Evolutionary conservation across 2,797 vertebrate genomes (phyloP).

Genomic region (Cuculus canorus): DNA sequence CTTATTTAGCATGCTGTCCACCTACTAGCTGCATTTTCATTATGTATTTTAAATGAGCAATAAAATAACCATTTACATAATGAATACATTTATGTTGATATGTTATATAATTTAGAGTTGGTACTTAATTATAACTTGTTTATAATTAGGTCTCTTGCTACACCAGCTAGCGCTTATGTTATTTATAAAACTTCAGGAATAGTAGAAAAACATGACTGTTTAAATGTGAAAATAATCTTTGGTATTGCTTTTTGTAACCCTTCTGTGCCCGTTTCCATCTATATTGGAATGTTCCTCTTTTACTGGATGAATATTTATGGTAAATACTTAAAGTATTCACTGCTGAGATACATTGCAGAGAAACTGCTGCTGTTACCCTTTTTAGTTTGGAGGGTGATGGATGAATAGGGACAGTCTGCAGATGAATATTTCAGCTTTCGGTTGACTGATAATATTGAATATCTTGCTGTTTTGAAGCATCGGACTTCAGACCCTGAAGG

Average conservation of each 20-base stretch:
- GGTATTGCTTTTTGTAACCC: neutral
- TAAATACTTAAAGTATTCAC: neutral
- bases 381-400: neutral
- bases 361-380: neutral
- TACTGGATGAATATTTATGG: neutral
- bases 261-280: neutral
- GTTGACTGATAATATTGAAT: neutral
- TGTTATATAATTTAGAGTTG: conserved; percentile 55
- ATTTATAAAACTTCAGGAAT: conserved; percentile 41
- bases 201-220: neutral
- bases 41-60: conserved; percentile 61
- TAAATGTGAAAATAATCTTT: neutral
- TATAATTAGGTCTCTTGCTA: conserved; percentile 52
- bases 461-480: neutral
- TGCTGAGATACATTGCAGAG: neutral
- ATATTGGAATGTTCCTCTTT: neutral
- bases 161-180: neutral
- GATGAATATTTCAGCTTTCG: neutral
- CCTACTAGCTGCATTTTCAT: conserved; percentile 52
- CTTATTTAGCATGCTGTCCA: conserved; percentile 64
- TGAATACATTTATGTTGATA: conserved; percentile 36
- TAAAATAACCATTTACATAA: conserved; percentile 58
- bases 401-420: neutral
- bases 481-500: neutral
- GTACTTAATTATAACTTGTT: conserved; percentile 57